Percentiles rank a stretch among this genome's conserved stretches.
Conservation (phyloP, 1,140 invertebrate genomes). For the Glossosoma conforme region DNA sequence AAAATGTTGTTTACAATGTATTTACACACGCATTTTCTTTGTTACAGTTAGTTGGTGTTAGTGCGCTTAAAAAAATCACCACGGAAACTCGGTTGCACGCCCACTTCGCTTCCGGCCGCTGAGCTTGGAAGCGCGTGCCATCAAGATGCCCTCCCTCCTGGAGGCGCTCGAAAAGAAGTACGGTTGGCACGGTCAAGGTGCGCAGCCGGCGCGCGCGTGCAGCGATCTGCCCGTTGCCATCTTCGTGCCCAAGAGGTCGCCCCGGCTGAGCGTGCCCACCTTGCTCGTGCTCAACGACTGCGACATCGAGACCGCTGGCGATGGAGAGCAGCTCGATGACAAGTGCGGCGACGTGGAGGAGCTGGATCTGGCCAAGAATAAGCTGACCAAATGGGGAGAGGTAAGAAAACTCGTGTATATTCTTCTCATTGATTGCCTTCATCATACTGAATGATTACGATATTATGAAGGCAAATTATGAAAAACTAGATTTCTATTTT, state of each 20-base stretch:
- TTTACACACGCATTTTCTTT: too few relatives aligned
- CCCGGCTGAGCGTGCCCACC: constrained; percentile 69
- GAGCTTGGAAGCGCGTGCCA: too few relatives aligned
- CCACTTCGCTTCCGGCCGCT: too few relatives aligned
- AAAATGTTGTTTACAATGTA: too few relatives aligned
- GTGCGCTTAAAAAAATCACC: too few relatives aligned
- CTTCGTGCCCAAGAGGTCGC: constrained; percentile 76
- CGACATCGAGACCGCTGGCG: constrained; percentile 81
- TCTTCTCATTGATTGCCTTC: too few relatives aligned
- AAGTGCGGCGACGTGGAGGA: constrained; percentile 84
- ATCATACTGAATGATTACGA: too few relatives aligned
- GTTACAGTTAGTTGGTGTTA: too few relatives aligned
- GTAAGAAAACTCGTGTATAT: too few relatives aligned
- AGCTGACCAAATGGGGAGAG: constrained; percentile 78
- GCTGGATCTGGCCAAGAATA: constrained; percentile 86
- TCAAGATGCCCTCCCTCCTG: constrained; percentile 70
- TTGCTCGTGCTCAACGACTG: constrained; percentile 85
- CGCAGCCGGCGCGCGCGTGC: constrained; percentile 41
- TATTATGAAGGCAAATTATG: too few relatives aligned
- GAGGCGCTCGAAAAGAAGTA: constrained; percentile 84
- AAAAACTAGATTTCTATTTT: too few relatives aligned
- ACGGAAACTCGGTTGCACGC: too few relatives aligned
- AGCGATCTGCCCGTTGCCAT: constrained; percentile 67
- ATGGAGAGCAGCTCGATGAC: constrained; percentile 66
- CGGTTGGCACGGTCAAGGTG: constrained; percentile 53